Base-by-base conservation (phyloP, 2,113 vertebrate genomes). In the Hystrix cristata region DNA sequence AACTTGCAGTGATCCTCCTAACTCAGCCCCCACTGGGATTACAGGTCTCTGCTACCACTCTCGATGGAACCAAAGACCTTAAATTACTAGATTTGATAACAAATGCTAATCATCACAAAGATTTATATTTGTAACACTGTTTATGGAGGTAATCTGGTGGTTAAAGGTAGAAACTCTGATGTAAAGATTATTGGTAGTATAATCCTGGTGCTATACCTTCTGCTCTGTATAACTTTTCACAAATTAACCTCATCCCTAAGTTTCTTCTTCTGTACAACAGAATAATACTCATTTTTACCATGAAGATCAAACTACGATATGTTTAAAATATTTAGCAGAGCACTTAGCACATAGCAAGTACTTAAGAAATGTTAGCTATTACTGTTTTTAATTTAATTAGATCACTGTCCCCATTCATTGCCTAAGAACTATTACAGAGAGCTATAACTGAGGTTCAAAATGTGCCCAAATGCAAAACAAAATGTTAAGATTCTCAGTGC, bases 281-380 rank as follows among this genome's bases (percentile, higher is more conserved):
- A 14, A 43, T 65, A 87, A 84, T 3, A 60, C 5, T 14, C 78
- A 34, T 69, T 90, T 71, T 2, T 69, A 57, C 8, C 34, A 12
- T 90, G 21, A 97, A 7, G 25, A 71, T 85, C 29, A 74, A 92
- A 74, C 74, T 60, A 87, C n/a, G 94, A 13, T 62, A n/a, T 19
- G 12, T 51, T 31, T 65, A 31, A 91, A 94, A 51, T 76, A 79
- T 59, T 80, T 71, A 84, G 62, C 67, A 91, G 29, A 92, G 65
- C 83, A 9, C 16, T n/a, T 82, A 80, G 48, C 3, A 84, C 2
- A 21, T 5, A 51, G 6, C 6, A 67, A 76, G n/a, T 62, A 60
- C 18, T 67, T 14, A 74, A 69, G n/a, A 93, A 97, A 83, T 31
- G 13, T 60, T 76, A 71, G 34, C 48, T 84, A 88, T 43, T 91